These are phyloP conservation scores for Micropterix aruncella DNA, from an alignment of 2,888 invertebrate species.

Conservation along the genomic window DNA sequence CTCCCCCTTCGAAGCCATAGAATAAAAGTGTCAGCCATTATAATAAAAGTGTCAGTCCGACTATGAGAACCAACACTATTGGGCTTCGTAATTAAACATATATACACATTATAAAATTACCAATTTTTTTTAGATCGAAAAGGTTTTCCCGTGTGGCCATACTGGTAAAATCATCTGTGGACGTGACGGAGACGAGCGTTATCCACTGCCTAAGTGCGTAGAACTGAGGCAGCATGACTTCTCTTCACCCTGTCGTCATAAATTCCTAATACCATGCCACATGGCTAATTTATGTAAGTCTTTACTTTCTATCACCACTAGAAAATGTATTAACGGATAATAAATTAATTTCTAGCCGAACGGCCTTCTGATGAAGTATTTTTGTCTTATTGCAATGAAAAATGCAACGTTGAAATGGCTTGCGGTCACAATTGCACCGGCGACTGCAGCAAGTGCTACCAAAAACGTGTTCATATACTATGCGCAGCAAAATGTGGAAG, in stretches of 20 bases:
- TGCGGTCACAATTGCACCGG: conserved; percentile 40
- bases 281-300: not conserved
- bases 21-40: too few relatives aligned
- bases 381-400: conserved; percentile 20
- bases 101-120: too few relatives aligned
- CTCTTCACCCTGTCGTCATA: conserved; percentile 33
- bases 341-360: too few relatives aligned
- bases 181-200: not conserved
- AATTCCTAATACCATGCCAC: conserved; percentile 26
- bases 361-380: conserved; percentile 12
- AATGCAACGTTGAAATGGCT: conserved; percentile 26
- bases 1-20: too few relatives aligned
- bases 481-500: conserved; percentile 41
- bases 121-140: too few relatives aligned
- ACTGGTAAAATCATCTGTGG: not conserved
- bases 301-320: too few relatives aligned
- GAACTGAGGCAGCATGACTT: conserved; percentile 16
- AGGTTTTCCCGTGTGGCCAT: too few relatives aligned
- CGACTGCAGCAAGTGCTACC: conserved; percentile 38
- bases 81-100: too few relatives aligned
- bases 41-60: too few relatives aligned
- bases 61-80: too few relatives aligned
- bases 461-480: conserved; percentile 43
- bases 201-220: conserved; percentile 17
- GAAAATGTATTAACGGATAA: too few relatives aligned